Conservation (phyloP, 1,140 invertebrate species). For the Saccostrea cuccullata region DNA sequence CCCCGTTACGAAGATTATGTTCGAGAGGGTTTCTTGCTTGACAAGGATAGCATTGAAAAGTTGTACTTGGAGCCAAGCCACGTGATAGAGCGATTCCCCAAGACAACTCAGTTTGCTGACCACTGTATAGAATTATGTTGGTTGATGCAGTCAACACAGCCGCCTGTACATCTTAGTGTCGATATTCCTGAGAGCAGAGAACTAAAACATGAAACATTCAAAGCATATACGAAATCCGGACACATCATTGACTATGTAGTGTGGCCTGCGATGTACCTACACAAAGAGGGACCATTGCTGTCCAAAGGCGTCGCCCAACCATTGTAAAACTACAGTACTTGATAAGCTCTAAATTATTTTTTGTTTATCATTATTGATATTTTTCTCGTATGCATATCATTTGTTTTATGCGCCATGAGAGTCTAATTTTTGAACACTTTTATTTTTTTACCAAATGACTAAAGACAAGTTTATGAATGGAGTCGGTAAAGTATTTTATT, state of each 20-base stretch:
- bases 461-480: no score
- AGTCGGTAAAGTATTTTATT: no score
- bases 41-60: background rate
- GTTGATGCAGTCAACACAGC: constrained; percentile 48
- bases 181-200: constrained; percentile 33
- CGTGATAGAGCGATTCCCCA: background rate
- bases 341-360: no score
- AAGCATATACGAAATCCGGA: constrained; percentile 48
- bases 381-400: no score
- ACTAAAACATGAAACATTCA: constrained; percentile 43
- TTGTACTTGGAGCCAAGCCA: background rate
- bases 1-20: background rate
- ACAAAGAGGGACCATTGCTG: constrained; percentile 43
- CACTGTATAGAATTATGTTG: constrained; percentile 53
- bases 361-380: no score
- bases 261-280: constrained; percentile 48
- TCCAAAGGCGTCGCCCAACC: constrained; percentile 49
- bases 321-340: background rate
- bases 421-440: no score
- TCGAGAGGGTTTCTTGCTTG: background rate
- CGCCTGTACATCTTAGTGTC: constrained; percentile 37
- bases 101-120: background rate
- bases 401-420: no score
- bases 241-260: constrained; percentile 46
- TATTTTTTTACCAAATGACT: no score